Evolutionary conservation across 2,797 vertebrate species (phyloP), one percentile per base, ranked within the genome.

Genomic region (Lutjanus argentimaculatus): DNA sequence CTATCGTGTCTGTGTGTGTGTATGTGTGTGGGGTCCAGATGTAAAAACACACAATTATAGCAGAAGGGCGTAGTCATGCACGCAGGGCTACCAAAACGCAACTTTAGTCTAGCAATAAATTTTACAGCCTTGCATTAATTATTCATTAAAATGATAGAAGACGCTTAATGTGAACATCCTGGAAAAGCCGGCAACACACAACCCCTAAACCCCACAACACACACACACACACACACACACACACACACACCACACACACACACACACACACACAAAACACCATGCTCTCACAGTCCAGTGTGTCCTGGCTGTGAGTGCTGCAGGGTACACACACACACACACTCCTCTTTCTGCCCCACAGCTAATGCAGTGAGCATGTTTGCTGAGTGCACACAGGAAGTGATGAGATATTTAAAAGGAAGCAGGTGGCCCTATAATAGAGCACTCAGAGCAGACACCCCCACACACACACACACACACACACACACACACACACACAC

Each of bases 331-430:
- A 66, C 48, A 63, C 53, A 61, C 63, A 61, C 67, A 68, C 40
- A 56, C 63, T 62, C 36, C 16, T n/a, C 63, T 72, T 78, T 77
- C 62, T 1, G 1, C 43, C 59, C 61, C 1, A 42, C 72, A 64
- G 68, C 83, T 88, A 87, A 91, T 88, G 87, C 79, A 78, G 65
- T 10, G 82, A 85, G 78, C 42, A 69, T 85, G 86, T 86, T 85
- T 82, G 67, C 86, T 80, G 85, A 92, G 86, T 76, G 82, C 80
- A 87, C 2, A 17, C 84, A 84, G 86, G 82, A 93, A 86, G 88
- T 90, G 78, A 93, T 93, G 77, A 81, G 85, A 90, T 88, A 94
- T 95, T 93, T 90, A 93, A 90, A 87, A 93, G 85, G 85, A 90
- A 88, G 77, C 81, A 86, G 80, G 78, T 84, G 76, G 86, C 71